Conservation (phyloP, 30 jellyfish, hydroid and myxozoan genomes). For the Aurelia coerulea region DNA sequence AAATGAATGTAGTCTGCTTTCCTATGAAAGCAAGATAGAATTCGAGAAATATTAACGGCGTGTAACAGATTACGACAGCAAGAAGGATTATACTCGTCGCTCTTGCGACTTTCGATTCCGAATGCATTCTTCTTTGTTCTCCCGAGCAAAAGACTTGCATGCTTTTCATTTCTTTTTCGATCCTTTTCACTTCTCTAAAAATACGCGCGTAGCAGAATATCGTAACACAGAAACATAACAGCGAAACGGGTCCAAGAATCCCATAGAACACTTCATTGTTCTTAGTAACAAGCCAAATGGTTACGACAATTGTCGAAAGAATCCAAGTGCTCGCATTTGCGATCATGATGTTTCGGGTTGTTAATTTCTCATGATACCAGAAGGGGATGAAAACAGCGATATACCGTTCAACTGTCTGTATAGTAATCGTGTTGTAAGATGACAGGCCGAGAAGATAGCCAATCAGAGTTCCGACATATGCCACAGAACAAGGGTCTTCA, state of each 20-base stretch:
- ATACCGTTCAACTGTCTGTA: slow-evolving; percentile 59
- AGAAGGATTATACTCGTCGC: slow-evolving; percentile 57
- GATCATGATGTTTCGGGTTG: background rate
- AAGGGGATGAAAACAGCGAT: slow-evolving; percentile 58
- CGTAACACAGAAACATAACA: slow-evolving; percentile 4
- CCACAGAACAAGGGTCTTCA: slow-evolving; percentile 56
- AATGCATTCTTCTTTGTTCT: slow-evolving; percentile 31
- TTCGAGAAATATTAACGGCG: slow-evolving; percentile 43
- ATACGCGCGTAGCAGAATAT: slow-evolving; percentile 12
- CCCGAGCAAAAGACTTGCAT: slow-evolving; percentile 30
- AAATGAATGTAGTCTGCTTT: background rate
- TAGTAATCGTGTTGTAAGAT: slow-evolving; percentile 33
- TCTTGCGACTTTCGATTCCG: slow-evolving; percentile 64
- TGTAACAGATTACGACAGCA: slow-evolving; percentile 22
- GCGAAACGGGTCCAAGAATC: slow-evolving; percentile 25
- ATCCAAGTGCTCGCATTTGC: slow-evolving; percentile 47
- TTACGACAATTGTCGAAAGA: slow-evolving; percentile 3
- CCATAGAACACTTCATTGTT: slow-evolving; percentile 24
- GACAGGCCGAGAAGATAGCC: slow-evolving; percentile 41
- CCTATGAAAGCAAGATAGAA: slow-evolving; percentile 40
- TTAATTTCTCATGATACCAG: slow-evolving; percentile 62
- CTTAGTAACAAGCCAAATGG: slow-evolving; percentile 35
- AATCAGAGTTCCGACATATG: slow-evolving; percentile 50
- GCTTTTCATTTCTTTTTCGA: slow-evolving; percentile 53
- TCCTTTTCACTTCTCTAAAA: slow-evolving; percentile 41